Conservation (phyloP, 2,888 invertebrate species). For the Ophonus ardosiacus region DNA sequence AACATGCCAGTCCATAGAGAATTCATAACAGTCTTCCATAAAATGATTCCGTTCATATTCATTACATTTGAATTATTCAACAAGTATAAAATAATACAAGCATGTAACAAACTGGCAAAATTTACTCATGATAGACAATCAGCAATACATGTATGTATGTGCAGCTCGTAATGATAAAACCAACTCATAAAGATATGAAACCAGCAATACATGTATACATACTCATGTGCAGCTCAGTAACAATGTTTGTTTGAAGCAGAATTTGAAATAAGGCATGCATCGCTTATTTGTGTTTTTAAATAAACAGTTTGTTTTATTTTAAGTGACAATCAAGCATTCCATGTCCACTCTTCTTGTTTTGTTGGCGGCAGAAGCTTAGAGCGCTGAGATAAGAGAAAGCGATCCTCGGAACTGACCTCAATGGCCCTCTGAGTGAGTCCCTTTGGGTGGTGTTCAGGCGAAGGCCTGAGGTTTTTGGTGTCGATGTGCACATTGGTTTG, state of each 20-base stretch:
- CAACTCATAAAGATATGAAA: background rate
- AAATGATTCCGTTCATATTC: background rate
- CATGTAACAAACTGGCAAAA: background rate
- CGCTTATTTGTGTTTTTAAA: background rate
- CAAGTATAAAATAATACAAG: background rate
- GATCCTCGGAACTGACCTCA: slow-evolving; percentile 75
- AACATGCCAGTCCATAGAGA: background rate
- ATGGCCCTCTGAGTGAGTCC: slow-evolving; percentile 76
- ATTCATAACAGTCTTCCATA: background rate
- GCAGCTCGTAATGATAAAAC: background rate
- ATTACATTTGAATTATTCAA: background rate
- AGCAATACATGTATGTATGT: background rate
- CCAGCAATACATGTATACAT: background rate
- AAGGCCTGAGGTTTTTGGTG: slow-evolving; percentile 81
- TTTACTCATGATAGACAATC: background rate
- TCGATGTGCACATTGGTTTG: slow-evolving; percentile 88
- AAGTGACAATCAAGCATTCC: background rate
- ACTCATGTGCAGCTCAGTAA: background rate
- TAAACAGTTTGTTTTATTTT: background rate
- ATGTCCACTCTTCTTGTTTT: background rate
- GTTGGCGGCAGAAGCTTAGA: slow-evolving; percentile 9
- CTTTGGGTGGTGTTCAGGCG: slow-evolving; percentile 81
- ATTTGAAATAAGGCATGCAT: background rate
- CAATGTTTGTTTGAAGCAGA: background rate
- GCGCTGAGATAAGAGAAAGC: slow-evolving; percentile 19